Evolutionary conservation across 2,113 vertebrate genomes (phyloP), one percentile per base, ranked within the genome.

Genomic region (Sula dactylatra): DNA sequence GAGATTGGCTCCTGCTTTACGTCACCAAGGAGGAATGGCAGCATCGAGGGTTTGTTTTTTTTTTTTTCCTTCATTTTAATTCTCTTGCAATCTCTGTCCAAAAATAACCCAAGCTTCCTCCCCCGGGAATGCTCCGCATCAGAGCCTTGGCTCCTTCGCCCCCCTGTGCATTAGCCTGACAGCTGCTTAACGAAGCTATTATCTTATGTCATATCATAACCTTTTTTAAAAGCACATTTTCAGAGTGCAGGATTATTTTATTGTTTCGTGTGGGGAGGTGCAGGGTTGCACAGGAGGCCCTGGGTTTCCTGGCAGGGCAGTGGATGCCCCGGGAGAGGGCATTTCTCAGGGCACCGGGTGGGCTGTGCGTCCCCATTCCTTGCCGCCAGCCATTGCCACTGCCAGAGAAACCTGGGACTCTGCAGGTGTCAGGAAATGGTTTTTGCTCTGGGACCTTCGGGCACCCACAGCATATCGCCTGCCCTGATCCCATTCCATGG

Each of bases 81-180:
- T 97, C 95, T 94, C 80, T 90, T 82, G 42, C 69, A 86, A 69
- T 90, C 81, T 94, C 55, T 14, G 52, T 93, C 93, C 81, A 90
- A 93, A 94, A 97, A 94, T 90, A 97, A 77, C 88, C 27, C n/a
- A 5, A 86, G 49, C 56, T 64, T 49, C 90, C 88, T 92, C 95
- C 88, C 90, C 59, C 21, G 19, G 96, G 93, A 92, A 45, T 40
- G 78, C 90, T 95, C 72, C 25, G 19, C 90, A 86, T 42, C 88
- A 52, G 58, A 86, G 90, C 88, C n/a, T 66, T 42, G 69, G 90
- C 96, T 96, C 72, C 86, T 45, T 92, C 65, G 2, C 94, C 86
- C 69, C 27, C 73, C 88, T 7, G 55, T 72, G 88, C 61, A 71
- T 85, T 81, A 47, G 56, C 50, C 93, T 80, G 92, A 66, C 94